These are phyloP conservation scores for Corvus hawaiiensis DNA, from an alignment of 2,113 vertebrate genomes.

Conservation along the genomic window DNA sequence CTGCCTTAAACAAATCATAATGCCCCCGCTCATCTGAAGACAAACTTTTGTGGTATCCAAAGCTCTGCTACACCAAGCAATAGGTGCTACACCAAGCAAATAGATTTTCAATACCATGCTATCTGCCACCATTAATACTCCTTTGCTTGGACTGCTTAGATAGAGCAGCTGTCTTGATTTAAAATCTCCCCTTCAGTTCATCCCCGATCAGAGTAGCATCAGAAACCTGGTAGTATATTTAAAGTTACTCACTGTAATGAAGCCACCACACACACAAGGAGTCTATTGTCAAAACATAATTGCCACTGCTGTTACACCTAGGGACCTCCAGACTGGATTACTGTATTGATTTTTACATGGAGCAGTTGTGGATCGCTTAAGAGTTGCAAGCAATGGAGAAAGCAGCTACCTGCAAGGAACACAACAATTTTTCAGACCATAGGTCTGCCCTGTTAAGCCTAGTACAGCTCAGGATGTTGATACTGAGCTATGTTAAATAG, in stretches of 20 bases:
- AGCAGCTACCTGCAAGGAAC: not conserved
- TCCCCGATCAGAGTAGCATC: not conserved
- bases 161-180: not conserved
- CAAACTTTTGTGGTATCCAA: not conserved
- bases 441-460: not conserved
- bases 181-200: not conserved
- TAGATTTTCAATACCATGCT: not conserved
- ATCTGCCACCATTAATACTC: not conserved
- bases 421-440: not conserved
- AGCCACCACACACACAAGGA: not conserved
- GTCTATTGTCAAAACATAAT: slow-evolving; percentile 21
- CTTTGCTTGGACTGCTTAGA: not conserved
- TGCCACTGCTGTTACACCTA: slow-evolving; percentile 3
- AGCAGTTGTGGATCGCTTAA: slow-evolving; percentile 4
- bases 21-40: not conserved
- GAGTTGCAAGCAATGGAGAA: not conserved
- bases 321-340: slow-evolving; percentile 12
- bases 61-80: not conserved
- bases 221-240: not conserved
- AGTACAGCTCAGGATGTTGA: not conserved
- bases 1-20: not conserved
- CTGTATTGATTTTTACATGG: slow-evolving; percentile 25
- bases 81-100: not conserved
- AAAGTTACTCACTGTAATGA: slow-evolving; percentile 1
- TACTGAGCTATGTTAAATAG: not conserved